Percentiles rank a stretch among this genome's conserved stretches.
phyloP scores from a whole-genome alignment of 2,113 vertebrate genomes.

The Hirundichthys speculiger region DNA sequence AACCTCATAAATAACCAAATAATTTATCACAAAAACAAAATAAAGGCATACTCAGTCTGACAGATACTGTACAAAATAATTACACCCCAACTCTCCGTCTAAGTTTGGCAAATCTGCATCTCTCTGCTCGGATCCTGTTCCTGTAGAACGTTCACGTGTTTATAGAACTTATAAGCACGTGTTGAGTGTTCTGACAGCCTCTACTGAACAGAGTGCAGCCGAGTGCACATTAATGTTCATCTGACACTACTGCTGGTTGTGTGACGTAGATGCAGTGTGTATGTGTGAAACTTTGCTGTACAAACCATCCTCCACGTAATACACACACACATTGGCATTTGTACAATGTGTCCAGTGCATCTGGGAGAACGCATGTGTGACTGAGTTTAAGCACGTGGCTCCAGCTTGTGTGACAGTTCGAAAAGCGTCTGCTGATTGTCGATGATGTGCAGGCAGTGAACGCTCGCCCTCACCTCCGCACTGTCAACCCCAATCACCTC shows the following conservation, averaged over 20 bases:
- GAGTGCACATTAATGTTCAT: slow-evolving; percentile 35
- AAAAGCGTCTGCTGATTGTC: slow-evolving; percentile 99
- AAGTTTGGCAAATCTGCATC: slow-evolving; percentile 44
- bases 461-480: slow-evolving; percentile 87
- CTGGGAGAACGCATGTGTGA: neutral
- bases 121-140: slow-evolving; percentile 25
- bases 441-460: slow-evolving; percentile 93
- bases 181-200: slow-evolving; percentile 12
- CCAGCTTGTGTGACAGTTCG: slow-evolving; percentile 95
- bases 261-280: slow-evolving; percentile 21
- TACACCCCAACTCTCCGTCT: slow-evolving; percentile 33
- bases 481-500: slow-evolving; percentile 90
- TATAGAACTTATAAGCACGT: slow-evolving; percentile 10
- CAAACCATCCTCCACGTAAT: slow-evolving; percentile 17
- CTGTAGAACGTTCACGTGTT: slow-evolving; percentile 8
- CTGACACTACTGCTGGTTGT: slow-evolving; percentile 50
- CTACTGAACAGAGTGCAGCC: neutral
- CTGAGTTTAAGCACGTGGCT: slow-evolving; percentile 86
- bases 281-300: slow-evolving; percentile 18
- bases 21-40: slow-evolving; percentile 40
- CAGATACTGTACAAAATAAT: slow-evolving; percentile 68
- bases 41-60: slow-evolving; percentile 54
- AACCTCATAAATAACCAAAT: slow-evolving; percentile 66
- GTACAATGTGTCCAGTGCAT: slow-evolving; percentile 4
- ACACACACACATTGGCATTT: neutral